Conservation (phyloP, 2,113 vertebrate species). For the Laticauda laticaudata region DNA sequence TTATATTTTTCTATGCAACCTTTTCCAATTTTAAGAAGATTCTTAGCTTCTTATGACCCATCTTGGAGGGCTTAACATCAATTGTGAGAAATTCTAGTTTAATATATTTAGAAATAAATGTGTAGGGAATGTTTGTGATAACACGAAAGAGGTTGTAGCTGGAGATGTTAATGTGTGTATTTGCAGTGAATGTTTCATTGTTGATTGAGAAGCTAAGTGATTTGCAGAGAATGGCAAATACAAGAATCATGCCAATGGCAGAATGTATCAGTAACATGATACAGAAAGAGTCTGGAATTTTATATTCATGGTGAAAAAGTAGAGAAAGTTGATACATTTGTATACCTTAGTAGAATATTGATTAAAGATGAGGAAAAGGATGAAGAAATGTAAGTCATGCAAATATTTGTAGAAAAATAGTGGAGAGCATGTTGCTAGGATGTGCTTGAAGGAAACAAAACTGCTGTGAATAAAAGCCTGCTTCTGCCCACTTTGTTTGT, state of each 20-base stretch:
- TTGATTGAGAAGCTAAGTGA: neutral
- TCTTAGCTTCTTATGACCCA: neutral
- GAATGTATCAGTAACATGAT: neutral
- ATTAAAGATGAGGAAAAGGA: neutral
- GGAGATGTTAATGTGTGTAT: neutral
- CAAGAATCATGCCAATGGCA: neutral
- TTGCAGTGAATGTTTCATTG: neutral
- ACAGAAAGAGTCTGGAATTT: neutral
- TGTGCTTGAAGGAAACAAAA: neutral
- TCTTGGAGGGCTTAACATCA: neutral
- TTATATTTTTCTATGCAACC: neutral
- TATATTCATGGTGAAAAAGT: neutral
- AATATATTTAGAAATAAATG: neutral
- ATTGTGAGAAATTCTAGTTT: neutral
- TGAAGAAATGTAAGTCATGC: neutral
- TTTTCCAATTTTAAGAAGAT: neutral
- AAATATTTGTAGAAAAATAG: neutral
- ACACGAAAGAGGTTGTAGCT: neutral
- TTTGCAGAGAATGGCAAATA: neutral
- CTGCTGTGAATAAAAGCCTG: neutral
- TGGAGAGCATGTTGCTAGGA: neutral
- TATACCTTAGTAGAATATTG: neutral
- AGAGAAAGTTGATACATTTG: neutral
- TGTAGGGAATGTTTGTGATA: neutral
- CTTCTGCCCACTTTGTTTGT: neutral